Base-by-base conservation (phyloP, 2,888 invertebrate species). In the Chalcis sispes region DNA sequence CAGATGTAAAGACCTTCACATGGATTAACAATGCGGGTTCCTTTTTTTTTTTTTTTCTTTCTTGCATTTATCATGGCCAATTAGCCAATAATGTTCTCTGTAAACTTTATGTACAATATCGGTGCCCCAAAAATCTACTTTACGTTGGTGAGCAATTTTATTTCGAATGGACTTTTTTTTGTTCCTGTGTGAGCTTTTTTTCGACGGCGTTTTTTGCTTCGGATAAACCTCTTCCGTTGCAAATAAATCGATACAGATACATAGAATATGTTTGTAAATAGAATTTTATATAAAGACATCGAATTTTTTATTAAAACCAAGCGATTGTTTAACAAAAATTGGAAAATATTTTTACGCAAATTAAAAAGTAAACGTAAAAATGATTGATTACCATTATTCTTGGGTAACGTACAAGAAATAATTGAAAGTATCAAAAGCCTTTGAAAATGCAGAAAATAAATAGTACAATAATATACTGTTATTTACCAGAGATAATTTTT, bases 51-150 rank as follows among this genome's bases (percentile, higher is more conserved):
- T 46, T 46, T 58, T 36, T 2, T 15, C n/a, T 50, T 50, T 56
- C 32, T 58, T 36, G 54, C 40, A 70, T 42, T 7, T 61, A 73
- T 67, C 61, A 73, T 25, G 72, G 72, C 59, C 65, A 72, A 59
- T 59, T 59, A 66, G 59, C 32, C 42, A 66, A 72, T 59, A 42
- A 23, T 20, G 36, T 48, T 61, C 59, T 61, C 13, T 62, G 32
- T 58, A 36, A 18, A 46, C 25, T 46, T 64, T 2, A 13, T 15
- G 29, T 56, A 18, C n/a, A 48, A 40, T 72, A 10, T 15, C 18
- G 29, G 20, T 59, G 52, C 40, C 65, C 56, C 58, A 10, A 32
- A 59, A 65, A 73, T 65, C 23, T 59, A 66, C 42, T 73, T 42
- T 40, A 59, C 40, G 66, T 59, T 29, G 13, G 23, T 46, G 32